Evolutionary conservation across 2,113 vertebrate genomes (phyloP).

Genomic region (Cariama cristata): DNA sequence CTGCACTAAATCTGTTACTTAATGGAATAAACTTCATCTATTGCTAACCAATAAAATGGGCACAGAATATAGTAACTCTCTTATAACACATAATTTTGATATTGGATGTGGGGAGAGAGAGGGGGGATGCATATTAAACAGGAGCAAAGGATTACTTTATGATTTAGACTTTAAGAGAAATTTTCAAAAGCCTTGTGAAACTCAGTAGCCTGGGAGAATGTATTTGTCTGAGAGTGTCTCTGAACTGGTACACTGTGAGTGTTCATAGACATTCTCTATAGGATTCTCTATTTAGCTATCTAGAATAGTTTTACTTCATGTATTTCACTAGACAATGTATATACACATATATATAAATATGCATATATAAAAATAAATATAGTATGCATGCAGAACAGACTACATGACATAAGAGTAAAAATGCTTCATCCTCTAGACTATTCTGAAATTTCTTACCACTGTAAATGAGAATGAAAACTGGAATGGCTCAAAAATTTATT

Average conservation of each 20-base stretch:
- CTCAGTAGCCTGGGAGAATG: background rate
- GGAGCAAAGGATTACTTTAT: background rate
- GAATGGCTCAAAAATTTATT: background rate
- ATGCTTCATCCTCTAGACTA: background rate
- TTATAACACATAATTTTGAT: background rate
- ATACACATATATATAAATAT: background rate
- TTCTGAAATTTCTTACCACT: background rate
- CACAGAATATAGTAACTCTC: background rate
- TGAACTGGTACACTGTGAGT: background rate
- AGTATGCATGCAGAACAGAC: background rate
- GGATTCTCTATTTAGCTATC: accelerated
- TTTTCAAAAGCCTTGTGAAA: background rate
- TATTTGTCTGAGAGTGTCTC: background rate
- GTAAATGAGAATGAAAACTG: background rate
- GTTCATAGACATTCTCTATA: accelerated
- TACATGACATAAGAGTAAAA: background rate
- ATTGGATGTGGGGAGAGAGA: background rate
- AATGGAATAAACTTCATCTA: background rate
- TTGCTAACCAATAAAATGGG: background rate
- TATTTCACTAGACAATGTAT: background rate
- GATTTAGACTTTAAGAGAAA: background rate
- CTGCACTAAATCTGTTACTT: background rate
- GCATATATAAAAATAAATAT: background rate
- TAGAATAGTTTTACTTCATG: background rate
- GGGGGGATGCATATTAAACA: background rate